These are phyloP conservation scores for Nephrocerus scutellatus DNA, from an alignment of 2,888 invertebrate species.

Conservation along the genomic window DNA sequence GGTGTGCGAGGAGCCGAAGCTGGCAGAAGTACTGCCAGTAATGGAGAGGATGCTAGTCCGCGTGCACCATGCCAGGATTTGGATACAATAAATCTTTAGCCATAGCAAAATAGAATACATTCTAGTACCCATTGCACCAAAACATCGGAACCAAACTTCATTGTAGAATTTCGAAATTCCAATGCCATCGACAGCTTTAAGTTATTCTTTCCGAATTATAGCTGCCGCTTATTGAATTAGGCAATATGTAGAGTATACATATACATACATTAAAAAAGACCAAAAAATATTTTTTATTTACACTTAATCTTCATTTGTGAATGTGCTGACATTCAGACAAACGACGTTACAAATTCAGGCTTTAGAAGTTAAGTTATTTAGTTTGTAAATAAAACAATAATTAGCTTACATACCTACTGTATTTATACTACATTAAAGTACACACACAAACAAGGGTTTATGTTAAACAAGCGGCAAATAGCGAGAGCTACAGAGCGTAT, in stretches of 20 bases:
- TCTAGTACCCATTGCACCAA: conserved; percentile 13
- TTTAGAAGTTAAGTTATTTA: too few relatives aligned
- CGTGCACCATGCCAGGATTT: conserved; percentile 66
- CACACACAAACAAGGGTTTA: conserved; percentile 13
- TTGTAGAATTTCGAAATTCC: conserved; percentile 4
- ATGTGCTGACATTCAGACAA: neutral
- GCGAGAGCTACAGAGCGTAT: too few relatives aligned
- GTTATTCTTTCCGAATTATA: conserved; percentile 9
- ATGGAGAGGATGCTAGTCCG: conserved; percentile 42
- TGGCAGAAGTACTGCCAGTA: too few relatives aligned
- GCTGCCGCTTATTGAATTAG: too few relatives aligned
- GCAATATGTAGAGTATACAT: conserved; percentile 3
- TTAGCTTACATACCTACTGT: conserved; percentile 7
- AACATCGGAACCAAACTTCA: conserved; percentile 22
- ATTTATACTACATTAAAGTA: conserved; percentile 6
- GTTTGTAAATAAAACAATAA: neutral
- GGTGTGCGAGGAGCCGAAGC: too few relatives aligned
- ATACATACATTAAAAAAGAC: conserved; percentile 4
- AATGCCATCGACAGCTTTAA: conserved; percentile 6
- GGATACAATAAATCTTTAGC: conserved; percentile 67
- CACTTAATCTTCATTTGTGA: neutral
- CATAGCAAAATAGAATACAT: too few relatives aligned
- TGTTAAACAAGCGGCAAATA: conserved; percentile 6
- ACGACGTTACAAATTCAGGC: too few relatives aligned
- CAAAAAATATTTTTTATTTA: conserved; percentile 2